Conservation (phyloP, 2,888 invertebrate genomes). For the Yponomeuta cagnagella region DNA sequence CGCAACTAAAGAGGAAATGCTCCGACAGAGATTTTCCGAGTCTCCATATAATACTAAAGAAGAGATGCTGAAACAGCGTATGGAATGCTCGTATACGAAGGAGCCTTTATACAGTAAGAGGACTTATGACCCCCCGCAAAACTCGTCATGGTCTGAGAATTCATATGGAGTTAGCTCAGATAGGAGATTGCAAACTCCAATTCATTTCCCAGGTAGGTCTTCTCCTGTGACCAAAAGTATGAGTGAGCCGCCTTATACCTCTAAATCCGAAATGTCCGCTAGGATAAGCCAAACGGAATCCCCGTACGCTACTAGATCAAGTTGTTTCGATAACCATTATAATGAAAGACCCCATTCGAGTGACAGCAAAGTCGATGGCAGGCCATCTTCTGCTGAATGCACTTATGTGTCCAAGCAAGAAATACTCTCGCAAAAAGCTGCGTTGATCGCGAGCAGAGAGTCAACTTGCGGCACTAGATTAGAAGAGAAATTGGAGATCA, state of each 20-base stretch:
- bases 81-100: slow-evolving; percentile 47
- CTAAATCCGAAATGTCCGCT: slow-evolving; percentile 63
- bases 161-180: slow-evolving; percentile 60
- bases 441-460: slow-evolving; percentile 62
- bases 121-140: slow-evolving; percentile 64
- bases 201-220: slow-evolving; percentile 51
- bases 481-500: slow-evolving; percentile 70
- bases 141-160: slow-evolving; percentile 61
- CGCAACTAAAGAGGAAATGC: slow-evolving; percentile 69
- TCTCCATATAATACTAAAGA: slow-evolving; percentile 70
- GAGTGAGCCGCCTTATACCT: slow-evolving; percentile 68
- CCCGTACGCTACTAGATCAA: slow-evolving; percentile 57
- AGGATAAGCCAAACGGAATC: slow-evolving; percentile 57
- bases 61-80: slow-evolving; percentile 64
- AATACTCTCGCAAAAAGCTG: slow-evolving; percentile 69
- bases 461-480: slow-evolving; percentile 51
- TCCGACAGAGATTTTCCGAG: slow-evolving; percentile 67
- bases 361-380: slow-evolving; percentile 45
- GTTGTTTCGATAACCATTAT: slow-evolving; percentile 62
- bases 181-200: slow-evolving; percentile 59
- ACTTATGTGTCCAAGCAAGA: slow-evolving; percentile 71
- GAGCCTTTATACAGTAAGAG: slow-evolving; percentile 62
- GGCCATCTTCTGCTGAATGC: slow-evolving; percentile 66
- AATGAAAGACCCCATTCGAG: slow-evolving; percentile 43
- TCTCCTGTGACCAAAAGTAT: slow-evolving; percentile 67